Conservation (phyloP, 2,797 vertebrate genomes). For the Calcarius lapponicus region DNA sequence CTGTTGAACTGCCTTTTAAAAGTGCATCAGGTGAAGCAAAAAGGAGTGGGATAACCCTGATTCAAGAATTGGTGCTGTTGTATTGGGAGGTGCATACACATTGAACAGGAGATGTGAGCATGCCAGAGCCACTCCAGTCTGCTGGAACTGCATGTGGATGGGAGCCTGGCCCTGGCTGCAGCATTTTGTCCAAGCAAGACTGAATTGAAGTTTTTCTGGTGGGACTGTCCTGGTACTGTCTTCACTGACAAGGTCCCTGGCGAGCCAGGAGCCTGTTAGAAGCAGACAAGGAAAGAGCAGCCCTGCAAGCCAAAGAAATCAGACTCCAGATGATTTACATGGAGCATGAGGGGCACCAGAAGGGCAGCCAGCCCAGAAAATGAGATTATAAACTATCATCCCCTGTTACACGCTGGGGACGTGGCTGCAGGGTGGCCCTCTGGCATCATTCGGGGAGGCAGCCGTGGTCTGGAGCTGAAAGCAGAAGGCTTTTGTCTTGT, state of each 20-base stretch:
- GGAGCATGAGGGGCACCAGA: conserved; percentile 49
- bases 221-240: background rate
- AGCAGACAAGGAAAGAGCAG: background rate
- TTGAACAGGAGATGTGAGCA: background rate
- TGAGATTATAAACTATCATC: conserved; percentile 56
- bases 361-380: conserved; percentile 55
- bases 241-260: background rate
- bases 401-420: conserved; percentile 5
- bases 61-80: accelerated
- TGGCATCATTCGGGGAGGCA: background rate
- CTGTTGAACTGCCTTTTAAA: background rate
- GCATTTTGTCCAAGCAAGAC: background rate
- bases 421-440: conserved; percentile 35
- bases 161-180: background rate
- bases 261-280: background rate
- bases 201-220: background rate
- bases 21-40: background rate
- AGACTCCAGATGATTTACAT: conserved; percentile 20
- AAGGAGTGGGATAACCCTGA: background rate
- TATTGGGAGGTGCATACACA: accelerated
- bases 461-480: background rate
- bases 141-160: background rate
- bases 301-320: background rate
- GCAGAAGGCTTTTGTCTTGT: conserved; percentile 25
- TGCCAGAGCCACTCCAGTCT: background rate